These are phyloP conservation scores for Hydropotes inermis DNA, from an alignment of 2,113 vertebrate genomes.

Conservation along the genomic window DNA sequence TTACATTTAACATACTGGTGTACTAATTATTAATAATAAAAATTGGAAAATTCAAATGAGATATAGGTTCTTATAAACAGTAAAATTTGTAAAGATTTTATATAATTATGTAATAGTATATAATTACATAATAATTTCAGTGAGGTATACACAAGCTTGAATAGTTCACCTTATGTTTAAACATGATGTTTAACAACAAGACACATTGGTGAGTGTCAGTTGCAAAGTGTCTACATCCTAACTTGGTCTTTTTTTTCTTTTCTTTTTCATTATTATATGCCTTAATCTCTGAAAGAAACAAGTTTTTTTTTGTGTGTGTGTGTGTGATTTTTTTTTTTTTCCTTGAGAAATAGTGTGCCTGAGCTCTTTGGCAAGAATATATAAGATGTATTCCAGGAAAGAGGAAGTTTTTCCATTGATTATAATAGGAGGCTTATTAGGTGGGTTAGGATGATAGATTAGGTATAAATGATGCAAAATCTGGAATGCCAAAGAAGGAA, in stretches of 20 bases:
- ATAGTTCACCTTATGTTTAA: not conserved
- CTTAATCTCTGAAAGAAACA: not conserved
- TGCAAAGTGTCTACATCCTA: not conserved
- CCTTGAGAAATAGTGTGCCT: not conserved
- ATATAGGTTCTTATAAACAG: not conserved
- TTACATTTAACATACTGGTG: not conserved
- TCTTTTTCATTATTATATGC: not conserved
- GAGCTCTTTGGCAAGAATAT: not conserved
- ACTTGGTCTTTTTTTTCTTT: not conserved
- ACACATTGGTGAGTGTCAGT: not conserved
- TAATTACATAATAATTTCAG: not conserved
- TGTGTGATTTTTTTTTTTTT: not conserved
- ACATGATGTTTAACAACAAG: not conserved
- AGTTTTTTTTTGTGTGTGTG: not conserved
- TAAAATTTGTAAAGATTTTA: not conserved
- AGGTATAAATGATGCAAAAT: not conserved
- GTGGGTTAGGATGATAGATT: not conserved
- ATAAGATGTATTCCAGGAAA: not conserved
- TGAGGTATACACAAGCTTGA: not conserved
- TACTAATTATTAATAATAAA: not conserved
- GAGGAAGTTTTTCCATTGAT: not conserved
- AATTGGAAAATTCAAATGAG: not conserved
- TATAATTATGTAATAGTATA: not conserved
- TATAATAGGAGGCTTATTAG: not conserved
- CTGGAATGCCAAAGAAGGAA: not conserved